Evolutionary conservation across 2,113 vertebrate species (phyloP), one percentile per base, ranked within the genome.

Genomic region (Bucco capensis): DNA sequence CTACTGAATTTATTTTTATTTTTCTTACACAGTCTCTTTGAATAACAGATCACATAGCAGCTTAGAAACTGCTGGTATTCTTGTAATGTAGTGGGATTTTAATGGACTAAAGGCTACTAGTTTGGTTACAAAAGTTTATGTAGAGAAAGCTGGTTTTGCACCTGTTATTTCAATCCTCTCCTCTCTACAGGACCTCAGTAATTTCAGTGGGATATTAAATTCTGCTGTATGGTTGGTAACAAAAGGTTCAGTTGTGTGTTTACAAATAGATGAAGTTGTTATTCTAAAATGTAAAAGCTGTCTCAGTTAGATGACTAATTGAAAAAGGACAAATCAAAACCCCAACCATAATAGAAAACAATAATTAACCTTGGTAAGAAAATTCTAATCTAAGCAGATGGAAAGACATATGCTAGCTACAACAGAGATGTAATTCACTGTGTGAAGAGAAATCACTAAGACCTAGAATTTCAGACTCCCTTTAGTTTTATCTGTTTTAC

Each of bases 251-350:
- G 2, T 49, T 75, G 6, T 42, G 7, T 56, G 14, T 58, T 89
- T 91, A 64, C 53, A 75, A 90, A 76, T 21, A 23, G 37, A 7
- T 5, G 46, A 22, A 42, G 24, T 51, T 71, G 3, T 62, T 89
- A 12, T 78, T 71, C 8, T 22, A 53, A 91, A 88, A 77, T 64
- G 3, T 19, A 58, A 73, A 72, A 58, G 5, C 60, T 83, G 3
- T 3, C 7, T 88, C 44, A 33, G 13, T 27, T 57, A 57, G 33
- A 78, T 78, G 73, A 57, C 19, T 60, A 31, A 88, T 83, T 72
- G 4, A 56, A 92, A 95, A 93, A 82, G 5, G 30, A 91, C 40
- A 86, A 88, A 92, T 74, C 77, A 18, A 89, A 92, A 88, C 19
- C 44, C 5, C 24, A 35, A 2, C 35, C 13, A 54, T 18, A 74